Percentiles rank a stretch among this genome's conserved stretches.
phyloP scores from a whole-genome alignment of 2,113 vertebrate genomes.

The Podocnemis expansa region DNA sequence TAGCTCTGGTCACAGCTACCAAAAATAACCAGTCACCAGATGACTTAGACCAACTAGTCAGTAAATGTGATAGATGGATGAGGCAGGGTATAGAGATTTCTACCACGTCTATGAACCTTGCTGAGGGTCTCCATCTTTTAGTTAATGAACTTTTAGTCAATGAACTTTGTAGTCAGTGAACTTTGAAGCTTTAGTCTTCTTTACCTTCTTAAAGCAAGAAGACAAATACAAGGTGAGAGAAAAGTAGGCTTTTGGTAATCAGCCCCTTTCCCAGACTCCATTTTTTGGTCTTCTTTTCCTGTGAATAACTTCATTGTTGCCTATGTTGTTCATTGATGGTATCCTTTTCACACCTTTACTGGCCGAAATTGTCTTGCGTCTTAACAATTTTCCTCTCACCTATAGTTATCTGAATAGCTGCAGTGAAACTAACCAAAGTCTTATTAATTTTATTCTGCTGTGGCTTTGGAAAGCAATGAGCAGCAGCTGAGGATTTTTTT shows the following conservation, averaged over 20 bases:
- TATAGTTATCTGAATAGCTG: not conserved
- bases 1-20: not conserved
- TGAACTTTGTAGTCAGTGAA: not conserved
- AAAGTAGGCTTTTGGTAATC: not conserved
- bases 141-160: not conserved
- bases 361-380: not conserved
- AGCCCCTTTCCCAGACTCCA: not conserved
- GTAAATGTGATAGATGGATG: not conserved
- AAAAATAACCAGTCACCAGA: not conserved
- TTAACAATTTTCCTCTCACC: not conserved
- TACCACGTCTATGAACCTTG: not conserved
- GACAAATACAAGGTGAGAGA: not conserved
- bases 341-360: not conserved
- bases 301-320: not conserved
- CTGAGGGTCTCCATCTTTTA: not conserved
- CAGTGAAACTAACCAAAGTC: not conserved
- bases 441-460: not conserved
- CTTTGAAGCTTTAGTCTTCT: not conserved
- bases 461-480: not conserved
- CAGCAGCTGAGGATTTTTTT: too few relatives aligned
- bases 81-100: not conserved
- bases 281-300: conserved; percentile 7
- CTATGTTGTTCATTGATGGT: not conserved
- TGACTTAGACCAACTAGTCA: not conserved
- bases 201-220: not conserved